These are phyloP conservation scores for Amazona guildingii DNA, from an alignment of 2,113 vertebrate species.

Conservation along the genomic window DNA sequence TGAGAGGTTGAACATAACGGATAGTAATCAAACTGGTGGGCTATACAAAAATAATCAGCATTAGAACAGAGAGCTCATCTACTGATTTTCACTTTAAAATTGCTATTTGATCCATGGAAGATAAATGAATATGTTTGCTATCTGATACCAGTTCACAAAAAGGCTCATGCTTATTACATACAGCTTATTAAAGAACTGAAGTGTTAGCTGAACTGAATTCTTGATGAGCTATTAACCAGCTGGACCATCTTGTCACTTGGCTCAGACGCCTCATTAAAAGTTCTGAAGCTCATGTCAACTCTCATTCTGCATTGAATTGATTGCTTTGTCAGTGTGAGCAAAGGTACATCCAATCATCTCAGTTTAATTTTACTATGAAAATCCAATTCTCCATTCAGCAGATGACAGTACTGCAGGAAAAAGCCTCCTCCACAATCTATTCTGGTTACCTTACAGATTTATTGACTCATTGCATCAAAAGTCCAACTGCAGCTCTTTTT, in stretches of 20 bases:
- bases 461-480: background rate
- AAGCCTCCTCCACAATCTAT: background rate
- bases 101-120: background rate
- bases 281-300: background rate
- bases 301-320: background rate
- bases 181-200: constrained; percentile 10
- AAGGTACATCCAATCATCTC: background rate
- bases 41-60: background rate
- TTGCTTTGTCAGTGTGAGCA: background rate
- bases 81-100: constrained; percentile 1
- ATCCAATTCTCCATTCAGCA: background rate
- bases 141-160: background rate
- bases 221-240: constrained; percentile 37
- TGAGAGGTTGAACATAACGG: background rate
- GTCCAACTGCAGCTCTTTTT: background rate
- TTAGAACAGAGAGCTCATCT: background rate
- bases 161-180: background rate
- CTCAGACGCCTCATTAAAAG: constrained; percentile 48
- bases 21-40: background rate
- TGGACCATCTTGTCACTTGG: constrained; percentile 29
- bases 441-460: background rate
- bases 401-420: background rate
- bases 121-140: background rate
- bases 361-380: background rate
- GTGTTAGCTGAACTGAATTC: constrained; percentile 35